Evolutionary conservation across 30 jellyfish, hydroid and myxozoan species (phyloP), one percentile per base, ranked within the genome.

Genomic region (Cassiopea andromeda): DNA sequence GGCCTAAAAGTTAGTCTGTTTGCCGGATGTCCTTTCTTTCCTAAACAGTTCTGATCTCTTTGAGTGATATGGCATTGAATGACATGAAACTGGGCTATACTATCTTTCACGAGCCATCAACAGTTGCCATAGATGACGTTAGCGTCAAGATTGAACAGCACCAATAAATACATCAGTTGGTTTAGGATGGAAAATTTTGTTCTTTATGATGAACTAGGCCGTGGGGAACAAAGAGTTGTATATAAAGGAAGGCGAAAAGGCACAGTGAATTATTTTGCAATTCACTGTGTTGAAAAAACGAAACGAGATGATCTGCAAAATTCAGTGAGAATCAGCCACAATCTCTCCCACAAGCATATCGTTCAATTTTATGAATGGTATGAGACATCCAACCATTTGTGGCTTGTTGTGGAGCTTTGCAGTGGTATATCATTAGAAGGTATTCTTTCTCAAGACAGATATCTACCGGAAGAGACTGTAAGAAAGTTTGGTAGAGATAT

Each of bases 341-440:
- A 77, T 45, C 87, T 94, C 75, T 46, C 45, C 54, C 98, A 94
- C 60, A 76, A 82, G 8, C 85, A 94, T 61, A 82, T 94, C 64
- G 98, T 94, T 70, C 89, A 86, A 45, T 94, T 94, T 83, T 76
- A 78, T 59, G 98, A 94, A 82, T 94, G 98, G 98, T 94, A 94
- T 83, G 98, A 94, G 68, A 94, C 98, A 1, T 80, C 94, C 14
- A 94, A 94, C 73, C 98, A 94, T 60, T 64, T 94, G 48, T 94
- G 98, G 98, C 92, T 94, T 57, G 98, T 94, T 70, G 97, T 94
- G 50, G 98, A 94, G 60, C 93, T 94, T 2, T 94, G 98, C 82
- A 90, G 94, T 75, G 98, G 98, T 1, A 85, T 87, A 17, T 49
- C 94, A 3, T 79, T 94, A 77, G 92, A 90, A 49, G 66, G 88